phyloP scores from a whole-genome alignment of 2,888 invertebrate species.

The Platerodrilus igneus region DNA sequence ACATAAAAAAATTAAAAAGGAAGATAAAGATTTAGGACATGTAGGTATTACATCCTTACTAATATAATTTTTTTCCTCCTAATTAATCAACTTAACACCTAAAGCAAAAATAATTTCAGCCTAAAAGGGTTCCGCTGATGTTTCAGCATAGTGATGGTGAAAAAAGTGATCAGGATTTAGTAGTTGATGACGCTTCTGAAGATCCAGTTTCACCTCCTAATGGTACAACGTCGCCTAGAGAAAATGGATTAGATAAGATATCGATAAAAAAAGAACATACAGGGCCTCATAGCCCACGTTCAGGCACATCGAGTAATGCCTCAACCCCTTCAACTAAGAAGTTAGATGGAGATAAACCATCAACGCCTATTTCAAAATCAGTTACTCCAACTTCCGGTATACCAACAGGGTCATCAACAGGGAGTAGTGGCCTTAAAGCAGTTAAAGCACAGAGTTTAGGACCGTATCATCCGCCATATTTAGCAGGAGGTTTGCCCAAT shows the following conservation, averaged over 20 bases:
- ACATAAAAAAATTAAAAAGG: slow-evolving; percentile 75
- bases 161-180: slow-evolving; percentile 86
- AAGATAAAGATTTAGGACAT: slow-evolving; percentile 71
- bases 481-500: slow-evolving; percentile 50
- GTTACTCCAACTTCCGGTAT: slow-evolving; percentile 73
- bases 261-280: slow-evolving; percentile 72
- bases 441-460: slow-evolving; percentile 51
- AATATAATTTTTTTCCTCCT: too few species aligned
- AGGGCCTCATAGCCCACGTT: slow-evolving; percentile 66
- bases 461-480: slow-evolving; percentile 63
- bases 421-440: slow-evolving; percentile 51
- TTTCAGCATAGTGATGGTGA: slow-evolving; percentile 73
- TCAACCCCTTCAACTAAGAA: slow-evolving; percentile 85
- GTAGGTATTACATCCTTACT: slow-evolving; percentile 74
- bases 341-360: slow-evolving; percentile 78
- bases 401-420: slow-evolving; percentile 43
- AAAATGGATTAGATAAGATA: slow-evolving; percentile 79
- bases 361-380: slow-evolving; percentile 86
- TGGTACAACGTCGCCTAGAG: slow-evolving; percentile 84
- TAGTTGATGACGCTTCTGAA: slow-evolving; percentile 92
- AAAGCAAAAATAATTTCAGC: not conserved
- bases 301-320: slow-evolving; percentile 86
- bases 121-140: not conserved
- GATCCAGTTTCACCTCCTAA: slow-evolving; percentile 82
- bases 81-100: not conserved